phyloP scores from a whole-genome alignment of 2,888 invertebrate species.

The Pycnomerus fuliginosus region DNA sequence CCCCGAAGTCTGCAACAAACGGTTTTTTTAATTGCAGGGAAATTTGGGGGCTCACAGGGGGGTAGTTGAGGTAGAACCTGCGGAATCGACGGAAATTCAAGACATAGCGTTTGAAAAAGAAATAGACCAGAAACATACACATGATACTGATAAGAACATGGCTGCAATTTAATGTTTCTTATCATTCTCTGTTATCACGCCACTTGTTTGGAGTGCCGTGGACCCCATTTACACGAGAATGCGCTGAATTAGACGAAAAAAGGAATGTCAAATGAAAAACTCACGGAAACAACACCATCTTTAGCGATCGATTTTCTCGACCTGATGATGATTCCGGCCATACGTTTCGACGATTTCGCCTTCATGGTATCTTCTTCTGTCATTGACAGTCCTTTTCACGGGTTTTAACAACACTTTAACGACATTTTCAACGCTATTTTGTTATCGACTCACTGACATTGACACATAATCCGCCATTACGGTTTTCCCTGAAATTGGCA shows the following conservation, averaged over 20 bases:
- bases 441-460: conserved; percentile 23
- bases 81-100: conserved; percentile 44
- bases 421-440: conserved; percentile 12
- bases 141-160: too few relatives aligned
- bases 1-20: conserved; percentile 70
- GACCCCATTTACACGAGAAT: too few relatives aligned
- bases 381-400: conserved; percentile 16
- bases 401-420: conserved; percentile 31
- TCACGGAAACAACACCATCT: conserved; percentile 86
- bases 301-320: conserved; percentile 84
- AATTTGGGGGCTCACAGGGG: conserved; percentile 36
- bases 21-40: too few relatives aligned
- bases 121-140: conserved; percentile 47
- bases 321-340: conserved; percentile 84
- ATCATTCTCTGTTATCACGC: too few relatives aligned
- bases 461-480: conserved; percentile 29
- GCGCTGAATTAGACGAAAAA: too few relatives aligned
- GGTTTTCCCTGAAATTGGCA: conserved; percentile 14
- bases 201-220: too few relatives aligned
- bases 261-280: too few relatives aligned
- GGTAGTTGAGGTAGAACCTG: conserved; percentile 33
- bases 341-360: conserved; percentile 79
- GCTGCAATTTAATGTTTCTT: too few relatives aligned
- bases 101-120: conserved; percentile 47
- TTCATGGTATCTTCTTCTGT: conserved; percentile 53